A percentile compares a stretch with the other conserved stretches of the same genome.
phyloP scores from a whole-genome alignment of 2,888 invertebrate species.

The Ophion slaviceki region DNA sequence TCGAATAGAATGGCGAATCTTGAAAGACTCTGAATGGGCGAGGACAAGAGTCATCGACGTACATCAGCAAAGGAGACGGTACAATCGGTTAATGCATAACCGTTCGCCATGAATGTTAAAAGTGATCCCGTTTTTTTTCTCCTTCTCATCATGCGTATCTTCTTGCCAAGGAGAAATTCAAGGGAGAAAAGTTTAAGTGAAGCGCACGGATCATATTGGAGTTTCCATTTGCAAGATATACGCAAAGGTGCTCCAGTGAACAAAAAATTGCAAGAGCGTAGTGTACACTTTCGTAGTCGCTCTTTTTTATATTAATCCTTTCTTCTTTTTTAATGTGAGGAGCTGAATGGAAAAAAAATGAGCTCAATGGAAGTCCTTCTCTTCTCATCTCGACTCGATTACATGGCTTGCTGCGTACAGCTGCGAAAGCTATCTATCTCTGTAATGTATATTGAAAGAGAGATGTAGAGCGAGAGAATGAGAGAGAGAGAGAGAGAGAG shows the following conservation, averaged over 20 bases:
- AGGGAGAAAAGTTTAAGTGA: background rate
- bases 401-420: slow-evolving; percentile 34
- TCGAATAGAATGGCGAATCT: slow-evolving; percentile 58
- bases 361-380: slow-evolving; percentile 21
- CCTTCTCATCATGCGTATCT: background rate
- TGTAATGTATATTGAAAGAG: slow-evolving; percentile 35
- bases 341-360: slow-evolving; percentile 34
- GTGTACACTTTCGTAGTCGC: background rate
- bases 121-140: background rate
- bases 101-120: background rate
- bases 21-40: slow-evolving; percentile 50
- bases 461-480: background rate
- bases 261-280: background rate
- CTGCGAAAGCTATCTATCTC: slow-evolving; percentile 33
- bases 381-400: slow-evolving; percentile 47
- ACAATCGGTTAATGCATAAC: slow-evolving; percentile 33
- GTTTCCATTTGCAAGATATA: background rate
- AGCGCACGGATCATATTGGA: background rate
- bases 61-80: slow-evolving; percentile 12
- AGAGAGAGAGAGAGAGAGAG: background rate
- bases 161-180: background rate
- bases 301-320: background rate
- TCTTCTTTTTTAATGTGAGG: background rate
- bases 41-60: slow-evolving; percentile 56
- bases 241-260: background rate